Evolutionary conservation across 2,113 vertebrate genomes (phyloP).

Genomic region (Bubo bubo): DNA sequence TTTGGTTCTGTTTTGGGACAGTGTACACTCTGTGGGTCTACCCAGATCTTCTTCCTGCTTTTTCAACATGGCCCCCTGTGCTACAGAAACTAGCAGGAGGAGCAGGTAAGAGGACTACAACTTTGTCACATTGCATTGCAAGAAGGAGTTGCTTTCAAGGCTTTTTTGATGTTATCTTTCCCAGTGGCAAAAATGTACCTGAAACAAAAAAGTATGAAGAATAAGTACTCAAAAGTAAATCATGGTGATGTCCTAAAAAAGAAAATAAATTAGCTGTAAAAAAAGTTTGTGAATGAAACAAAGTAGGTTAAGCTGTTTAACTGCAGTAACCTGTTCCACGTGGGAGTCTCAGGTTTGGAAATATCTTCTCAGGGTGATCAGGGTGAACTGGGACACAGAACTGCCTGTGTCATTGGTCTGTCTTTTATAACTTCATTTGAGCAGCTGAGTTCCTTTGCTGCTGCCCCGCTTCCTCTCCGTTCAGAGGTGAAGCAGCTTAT

Average conservation of each 20-base stretch:
- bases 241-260: accelerated
- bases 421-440: neutral
- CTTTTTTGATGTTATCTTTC: neutral
- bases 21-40: slow-evolving; percentile 90
- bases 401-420: neutral
- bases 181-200: neutral
- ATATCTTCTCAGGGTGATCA: neutral
- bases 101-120: slow-evolving; percentile 82
- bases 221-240: neutral
- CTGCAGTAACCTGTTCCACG: neutral
- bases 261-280: neutral
- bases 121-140: neutral
- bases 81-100: slow-evolving; percentile 89
- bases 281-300: neutral
- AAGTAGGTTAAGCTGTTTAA: neutral
- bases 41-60: slow-evolving; percentile 84
- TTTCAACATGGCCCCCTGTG: slow-evolving; percentile 90
- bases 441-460: neutral
- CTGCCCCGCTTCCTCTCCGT: neutral
- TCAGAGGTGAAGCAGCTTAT: neutral
- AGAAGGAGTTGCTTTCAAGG: neutral
- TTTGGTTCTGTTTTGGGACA: slow-evolving; percentile 67
- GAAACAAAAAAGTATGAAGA: neutral
- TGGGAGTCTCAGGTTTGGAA: neutral
- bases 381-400: neutral